Percentiles rank a stretch among this genome's conserved stretches.
These are phyloP conservation scores for Cynopterus sphinx DNA, from an alignment of 2,797 vertebrate species.

Conservation along the genomic window DNA sequence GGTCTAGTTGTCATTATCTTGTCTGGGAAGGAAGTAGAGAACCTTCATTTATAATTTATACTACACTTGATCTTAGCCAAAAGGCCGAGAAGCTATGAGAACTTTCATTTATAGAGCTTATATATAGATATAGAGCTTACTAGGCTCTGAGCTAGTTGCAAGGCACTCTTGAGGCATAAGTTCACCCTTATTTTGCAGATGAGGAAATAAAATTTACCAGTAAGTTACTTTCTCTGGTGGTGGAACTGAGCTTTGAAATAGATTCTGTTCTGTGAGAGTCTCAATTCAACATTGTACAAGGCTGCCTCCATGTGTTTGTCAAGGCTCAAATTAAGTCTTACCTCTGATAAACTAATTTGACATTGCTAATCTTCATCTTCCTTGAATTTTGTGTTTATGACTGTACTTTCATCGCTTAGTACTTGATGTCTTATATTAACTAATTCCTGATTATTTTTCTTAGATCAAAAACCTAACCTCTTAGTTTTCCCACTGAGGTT, in stretches of 20 bases:
- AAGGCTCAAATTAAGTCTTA: background rate
- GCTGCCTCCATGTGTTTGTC: background rate
- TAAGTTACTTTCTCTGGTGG: background rate
- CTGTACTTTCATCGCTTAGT: background rate
- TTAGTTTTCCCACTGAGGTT: background rate
- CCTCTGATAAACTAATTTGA: conserved; percentile 18
- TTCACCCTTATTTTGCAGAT: conserved; percentile 14
- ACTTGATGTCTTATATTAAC: conserved; percentile 24
- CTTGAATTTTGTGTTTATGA: background rate
- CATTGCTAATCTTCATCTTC: conserved; percentile 19
- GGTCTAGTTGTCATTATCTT: background rate
- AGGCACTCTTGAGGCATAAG: background rate
- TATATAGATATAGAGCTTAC: background rate
- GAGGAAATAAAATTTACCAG: background rate
- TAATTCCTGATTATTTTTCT: conserved; percentile 24
- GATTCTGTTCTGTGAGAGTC: background rate
- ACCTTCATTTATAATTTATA: background rate
- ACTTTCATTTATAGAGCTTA: background rate
- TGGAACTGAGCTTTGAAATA: background rate
- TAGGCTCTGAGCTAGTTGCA: background rate
- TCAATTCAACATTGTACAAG: background rate
- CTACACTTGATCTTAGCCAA: no score
- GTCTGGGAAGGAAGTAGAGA: conserved; percentile 10
- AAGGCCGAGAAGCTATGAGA: background rate
- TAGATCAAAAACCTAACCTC: background rate